These are phyloP conservation scores for Chaenogobius annularis DNA, from an alignment of 2,113 vertebrate species.

Conservation along the genomic window DNA sequence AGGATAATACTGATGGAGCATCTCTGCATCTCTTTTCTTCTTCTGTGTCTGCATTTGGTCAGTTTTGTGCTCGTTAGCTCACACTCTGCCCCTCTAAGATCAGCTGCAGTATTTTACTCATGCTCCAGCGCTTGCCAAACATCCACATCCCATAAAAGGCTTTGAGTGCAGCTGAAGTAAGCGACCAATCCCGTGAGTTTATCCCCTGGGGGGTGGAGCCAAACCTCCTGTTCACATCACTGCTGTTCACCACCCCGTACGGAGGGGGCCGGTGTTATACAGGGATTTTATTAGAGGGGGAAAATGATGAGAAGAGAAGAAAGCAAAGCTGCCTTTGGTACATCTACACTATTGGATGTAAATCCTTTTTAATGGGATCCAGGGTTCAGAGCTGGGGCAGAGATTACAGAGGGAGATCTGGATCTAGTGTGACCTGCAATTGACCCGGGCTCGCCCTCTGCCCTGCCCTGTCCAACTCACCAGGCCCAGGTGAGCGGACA, in stretches of 20 bases:
- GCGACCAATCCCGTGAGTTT: slow-evolving; percentile 28
- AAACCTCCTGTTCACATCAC: slow-evolving; percentile 26
- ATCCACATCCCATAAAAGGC: slow-evolving; percentile 51
- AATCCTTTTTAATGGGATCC: slow-evolving; percentile 83
- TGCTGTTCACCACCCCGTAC: slow-evolving; percentile 11
- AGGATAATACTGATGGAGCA: not conserved
- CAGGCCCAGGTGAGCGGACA: not conserved
- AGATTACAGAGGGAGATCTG: slow-evolving; percentile 75
- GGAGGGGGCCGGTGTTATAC: slow-evolving; percentile 29
- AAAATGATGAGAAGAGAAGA: slow-evolving; percentile 63
- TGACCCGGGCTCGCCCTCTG: slow-evolving; percentile 50
- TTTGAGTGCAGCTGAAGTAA: slow-evolving; percentile 36
- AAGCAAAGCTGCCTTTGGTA: slow-evolving; percentile 69
- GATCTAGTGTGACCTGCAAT: slow-evolving; percentile 72
- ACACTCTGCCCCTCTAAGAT: slow-evolving; percentile 16
- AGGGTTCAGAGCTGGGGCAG: slow-evolving; percentile 76
- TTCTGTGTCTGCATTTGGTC: not conserved
- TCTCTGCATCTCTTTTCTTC: not conserved
- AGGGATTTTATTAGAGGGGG: slow-evolving; percentile 47
- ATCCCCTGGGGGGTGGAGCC: slow-evolving; percentile 30
- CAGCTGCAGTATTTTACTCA: slow-evolving; percentile 22
- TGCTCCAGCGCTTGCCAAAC: slow-evolving; percentile 19
- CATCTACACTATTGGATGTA: slow-evolving; percentile 79
- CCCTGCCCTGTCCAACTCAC: slow-evolving; percentile 8
- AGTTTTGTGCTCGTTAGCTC: slow-evolving; percentile 18